These are phyloP conservation scores for Drosophila ezoana DNA, from an alignment of 2,888 invertebrate species.

Conservation along the genomic window DNA sequence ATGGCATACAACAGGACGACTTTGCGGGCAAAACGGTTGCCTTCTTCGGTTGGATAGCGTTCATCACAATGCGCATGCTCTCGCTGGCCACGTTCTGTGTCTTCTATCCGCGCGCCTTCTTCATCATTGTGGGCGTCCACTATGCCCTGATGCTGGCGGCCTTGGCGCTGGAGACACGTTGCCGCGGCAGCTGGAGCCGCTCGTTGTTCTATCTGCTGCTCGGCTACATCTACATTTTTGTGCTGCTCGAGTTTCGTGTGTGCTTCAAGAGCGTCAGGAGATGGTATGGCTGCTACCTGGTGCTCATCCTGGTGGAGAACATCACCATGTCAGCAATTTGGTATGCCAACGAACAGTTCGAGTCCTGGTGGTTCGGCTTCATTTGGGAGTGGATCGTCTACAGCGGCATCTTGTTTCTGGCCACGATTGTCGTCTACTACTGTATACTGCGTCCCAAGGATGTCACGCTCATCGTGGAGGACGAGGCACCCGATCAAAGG, in stretches of 20 bases:
- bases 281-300: constrained; percentile 89
- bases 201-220: constrained; percentile 89
- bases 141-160: constrained; percentile 88
- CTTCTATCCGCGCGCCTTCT: constrained; percentile 88
- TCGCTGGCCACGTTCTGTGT: constrained; percentile 89
- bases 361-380: constrained; percentile 90
- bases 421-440: constrained; percentile 88
- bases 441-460: constrained; percentile 88
- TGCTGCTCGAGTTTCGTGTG: constrained; percentile 92
- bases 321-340: constrained; percentile 89
- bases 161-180: constrained; percentile 88
- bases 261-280: constrained; percentile 90
- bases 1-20: constrained; percentile 91
- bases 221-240: constrained; percentile 90
- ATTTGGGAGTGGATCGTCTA: constrained; percentile 88
- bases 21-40: constrained; percentile 89
- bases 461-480: constrained; percentile 85
- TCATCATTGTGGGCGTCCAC: constrained; percentile 88
- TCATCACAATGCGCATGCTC: constrained; percentile 89
- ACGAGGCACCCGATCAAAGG: constrained; percentile 34
- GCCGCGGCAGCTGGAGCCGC: constrained; percentile 86
- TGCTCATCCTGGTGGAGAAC: constrained; percentile 89
- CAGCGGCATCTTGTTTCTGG: constrained; percentile 87
- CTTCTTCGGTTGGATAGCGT: constrained; percentile 92
- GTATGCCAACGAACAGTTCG: constrained; percentile 87